Percentiles rank a stretch among this genome's conserved stretches.
Conservation (phyloP, 1,140 invertebrate genomes). For the Meloidogyne hapla region DNA sequence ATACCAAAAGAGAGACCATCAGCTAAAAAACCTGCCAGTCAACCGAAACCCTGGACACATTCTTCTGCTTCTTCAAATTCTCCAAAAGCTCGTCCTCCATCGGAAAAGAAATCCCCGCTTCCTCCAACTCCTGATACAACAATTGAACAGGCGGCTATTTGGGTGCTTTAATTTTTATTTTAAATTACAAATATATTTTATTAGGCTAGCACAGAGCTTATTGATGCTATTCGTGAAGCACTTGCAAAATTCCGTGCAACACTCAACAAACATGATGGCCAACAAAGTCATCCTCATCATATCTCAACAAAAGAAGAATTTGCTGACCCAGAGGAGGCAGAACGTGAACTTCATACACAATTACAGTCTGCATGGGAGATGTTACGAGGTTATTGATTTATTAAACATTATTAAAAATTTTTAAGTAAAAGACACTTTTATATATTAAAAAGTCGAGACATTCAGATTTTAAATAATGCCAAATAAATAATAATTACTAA, state of each 20-base stretch:
- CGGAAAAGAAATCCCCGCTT: not conserved
- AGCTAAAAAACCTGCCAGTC: not conserved
- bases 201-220: conserved; percentile 40
- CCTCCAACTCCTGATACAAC: conserved; percentile 24
- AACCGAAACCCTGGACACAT: conserved; percentile 22
- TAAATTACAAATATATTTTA: not conserved
- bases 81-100: conserved; percentile 26
- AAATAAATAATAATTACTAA: not conserved
- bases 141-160: conserved; percentile 39
- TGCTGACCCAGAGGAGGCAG: not conserved
- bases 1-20: not conserved
- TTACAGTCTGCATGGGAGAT: conserved; percentile 29
- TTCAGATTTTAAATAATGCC: no score
- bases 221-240: conserved; percentile 42
- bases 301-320: not conserved
- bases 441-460: no score
- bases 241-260: conserved; percentile 35
- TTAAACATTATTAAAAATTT: no score
- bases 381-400: conserved; percentile 15
- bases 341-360: conserved; percentile 16
- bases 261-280: conserved; percentile 4
- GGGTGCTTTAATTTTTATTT: conserved; percentile 20
- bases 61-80: conserved; percentile 6
- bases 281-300: not conserved
- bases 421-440: no score